These are phyloP conservation scores for Stramonita haemastoma DNA, from an alignment of 2,888 invertebrate genomes.

Conservation along the genomic window DNA sequence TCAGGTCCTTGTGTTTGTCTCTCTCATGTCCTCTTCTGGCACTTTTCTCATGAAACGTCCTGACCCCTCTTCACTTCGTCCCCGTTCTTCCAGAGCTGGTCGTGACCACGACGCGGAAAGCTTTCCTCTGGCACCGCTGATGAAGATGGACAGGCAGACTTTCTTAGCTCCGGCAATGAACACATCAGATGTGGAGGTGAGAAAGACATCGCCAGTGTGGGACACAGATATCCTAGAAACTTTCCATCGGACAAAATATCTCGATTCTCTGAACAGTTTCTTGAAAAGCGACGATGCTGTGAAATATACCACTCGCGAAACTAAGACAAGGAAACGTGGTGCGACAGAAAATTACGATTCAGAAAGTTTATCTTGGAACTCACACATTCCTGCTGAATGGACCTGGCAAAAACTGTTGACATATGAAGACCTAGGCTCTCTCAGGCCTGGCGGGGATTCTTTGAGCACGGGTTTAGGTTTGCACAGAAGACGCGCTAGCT, in stretches of 20 bases:
- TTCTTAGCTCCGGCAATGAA: background rate
- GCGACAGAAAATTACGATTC: background rate
- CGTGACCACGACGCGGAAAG: background rate
- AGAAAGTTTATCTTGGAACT: background rate
- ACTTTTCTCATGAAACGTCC: background rate
- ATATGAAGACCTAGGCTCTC: background rate
- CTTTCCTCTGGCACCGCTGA: background rate
- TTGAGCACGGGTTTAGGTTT: background rate
- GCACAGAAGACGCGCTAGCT: background rate
- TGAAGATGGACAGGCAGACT: background rate
- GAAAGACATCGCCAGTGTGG: background rate
- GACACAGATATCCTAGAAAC: background rate
- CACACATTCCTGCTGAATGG: background rate
- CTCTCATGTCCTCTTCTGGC: conserved; percentile 1
- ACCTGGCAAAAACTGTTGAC: background rate
- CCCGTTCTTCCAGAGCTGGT: background rate
- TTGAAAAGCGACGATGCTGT: background rate
- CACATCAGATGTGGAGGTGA: background rate
- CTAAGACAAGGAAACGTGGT: background rate
- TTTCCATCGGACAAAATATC: background rate
- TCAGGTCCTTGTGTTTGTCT: conserved; percentile 22
- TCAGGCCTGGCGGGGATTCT: background rate
- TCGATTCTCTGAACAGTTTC: background rate
- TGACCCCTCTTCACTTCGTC: background rate
- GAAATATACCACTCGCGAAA: background rate